These are phyloP conservation scores for Callochromis pleurospilus DNA, from an alignment of 2,113 vertebrate species.

Conservation along the genomic window DNA sequence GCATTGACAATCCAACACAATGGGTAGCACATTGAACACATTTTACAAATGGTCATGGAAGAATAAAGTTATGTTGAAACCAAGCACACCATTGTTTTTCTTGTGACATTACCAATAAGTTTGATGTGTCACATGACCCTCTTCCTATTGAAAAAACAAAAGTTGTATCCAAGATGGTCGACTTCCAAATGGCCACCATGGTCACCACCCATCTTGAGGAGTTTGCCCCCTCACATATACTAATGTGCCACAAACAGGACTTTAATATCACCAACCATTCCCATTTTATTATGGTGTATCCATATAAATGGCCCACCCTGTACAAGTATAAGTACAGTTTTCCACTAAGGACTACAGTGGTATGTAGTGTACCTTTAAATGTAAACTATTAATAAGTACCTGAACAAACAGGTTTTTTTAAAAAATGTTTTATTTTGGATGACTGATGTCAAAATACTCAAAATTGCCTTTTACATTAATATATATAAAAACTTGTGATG, in stretches of 20 bases:
- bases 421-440: background rate
- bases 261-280: background rate
- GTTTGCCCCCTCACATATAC: background rate
- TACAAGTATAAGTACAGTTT: background rate
- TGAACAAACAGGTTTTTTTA: background rate
- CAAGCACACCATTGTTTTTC: background rate
- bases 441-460: background rate
- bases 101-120: background rate
- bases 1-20: background rate
- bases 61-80: background rate
- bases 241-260: background rate
- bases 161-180: background rate
- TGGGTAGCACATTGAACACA: background rate
- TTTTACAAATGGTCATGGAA: background rate
- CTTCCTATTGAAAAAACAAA: background rate
- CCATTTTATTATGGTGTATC: accelerated
- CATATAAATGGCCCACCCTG: background rate
- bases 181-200: background rate
- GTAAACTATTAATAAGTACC: background rate
- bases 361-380: background rate
- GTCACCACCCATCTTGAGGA: background rate
- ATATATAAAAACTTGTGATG: background rate
- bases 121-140: background rate
- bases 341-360: background rate
- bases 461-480: background rate